Conservation (phyloP, 2,888 invertebrate species). For the Diaperis boleti region DNA sequence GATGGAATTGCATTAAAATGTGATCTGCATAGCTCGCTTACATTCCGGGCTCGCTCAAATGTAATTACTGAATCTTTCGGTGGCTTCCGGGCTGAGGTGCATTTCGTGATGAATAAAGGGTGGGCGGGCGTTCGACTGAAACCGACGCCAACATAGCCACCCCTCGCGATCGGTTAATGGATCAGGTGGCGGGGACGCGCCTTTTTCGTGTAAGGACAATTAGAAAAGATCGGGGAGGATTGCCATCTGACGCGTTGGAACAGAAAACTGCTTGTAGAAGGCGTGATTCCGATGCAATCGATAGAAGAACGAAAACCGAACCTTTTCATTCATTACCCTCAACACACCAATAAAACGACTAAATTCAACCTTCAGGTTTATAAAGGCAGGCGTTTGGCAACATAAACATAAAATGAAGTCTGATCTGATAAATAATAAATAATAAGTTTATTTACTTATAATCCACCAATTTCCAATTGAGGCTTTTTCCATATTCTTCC, state of each 20-base stretch:
- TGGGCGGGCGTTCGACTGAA: conserved; percentile 39
- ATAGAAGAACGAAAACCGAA: conserved; percentile 23
- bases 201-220: conserved; percentile 61
- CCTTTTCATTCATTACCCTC: conserved; percentile 12
- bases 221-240: conserved; percentile 54
- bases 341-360: background rate
- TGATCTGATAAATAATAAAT: too few relatives aligned
- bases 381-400: background rate
- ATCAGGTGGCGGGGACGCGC: conserved; percentile 61
- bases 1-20: conserved; percentile 70
- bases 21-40: conserved; percentile 68
- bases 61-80: conserved; percentile 63
- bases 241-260: conserved; percentile 29
- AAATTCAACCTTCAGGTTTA: too few relatives aligned
- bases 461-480: too few relatives aligned
- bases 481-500: too few relatives aligned
- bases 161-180: conserved; percentile 57
- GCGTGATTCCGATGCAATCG: conserved; percentile 44
- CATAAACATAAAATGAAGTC: too few relatives aligned
- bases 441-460: too few relatives aligned
- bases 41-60: conserved; percentile 60
- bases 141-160: conserved; percentile 38
- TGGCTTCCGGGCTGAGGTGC: conserved; percentile 55
- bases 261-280: conserved; percentile 42
- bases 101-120: conserved; percentile 52